Evolutionary conservation across 2,888 invertebrate species (phyloP).

Genomic region (Eumerus sabulonum): DNA sequence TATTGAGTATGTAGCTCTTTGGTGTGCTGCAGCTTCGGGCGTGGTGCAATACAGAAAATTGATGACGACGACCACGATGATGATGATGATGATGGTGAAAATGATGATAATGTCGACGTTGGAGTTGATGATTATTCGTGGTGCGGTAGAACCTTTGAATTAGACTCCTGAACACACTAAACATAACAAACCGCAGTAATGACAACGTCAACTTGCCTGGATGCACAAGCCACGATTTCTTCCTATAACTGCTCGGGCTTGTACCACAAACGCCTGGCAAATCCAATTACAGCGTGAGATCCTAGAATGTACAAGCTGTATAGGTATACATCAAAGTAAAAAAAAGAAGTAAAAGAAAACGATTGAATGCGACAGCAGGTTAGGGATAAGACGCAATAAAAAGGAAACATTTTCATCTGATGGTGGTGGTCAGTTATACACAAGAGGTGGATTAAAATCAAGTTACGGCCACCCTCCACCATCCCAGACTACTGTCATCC

Average conservation of each 20-base stretch:
- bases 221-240: slow-evolving; percentile 10
- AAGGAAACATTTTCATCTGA: slow-evolving; percentile 11
- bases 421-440: background rate
- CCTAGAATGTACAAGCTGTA: background rate
- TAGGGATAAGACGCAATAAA: slow-evolving; percentile 11
- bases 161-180: slow-evolving; percentile 13
- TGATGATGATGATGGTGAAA: too few species aligned
- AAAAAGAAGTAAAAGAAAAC: background rate
- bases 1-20: slow-evolving; percentile 13
- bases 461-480: too few species aligned
- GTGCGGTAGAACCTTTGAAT: slow-evolving; percentile 23
- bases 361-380: slow-evolving; percentile 18
- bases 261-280: slow-evolving; percentile 15
- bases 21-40: slow-evolving; percentile 45
- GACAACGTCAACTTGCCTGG: slow-evolving; percentile 4
- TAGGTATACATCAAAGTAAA: background rate
- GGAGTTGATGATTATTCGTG: background rate
- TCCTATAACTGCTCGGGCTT: background rate
- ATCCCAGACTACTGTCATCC: too few species aligned
- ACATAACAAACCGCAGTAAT: slow-evolving; percentile 29
- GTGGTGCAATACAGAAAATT: slow-evolving; percentile 50
- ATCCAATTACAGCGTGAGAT: slow-evolving; percentile 45
- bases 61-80: background rate
- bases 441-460: slow-evolving; percentile 28
- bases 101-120: too few species aligned